Base-by-base conservation (phyloP, 2,797 vertebrate species). In the Capromys pilorides region DNA sequence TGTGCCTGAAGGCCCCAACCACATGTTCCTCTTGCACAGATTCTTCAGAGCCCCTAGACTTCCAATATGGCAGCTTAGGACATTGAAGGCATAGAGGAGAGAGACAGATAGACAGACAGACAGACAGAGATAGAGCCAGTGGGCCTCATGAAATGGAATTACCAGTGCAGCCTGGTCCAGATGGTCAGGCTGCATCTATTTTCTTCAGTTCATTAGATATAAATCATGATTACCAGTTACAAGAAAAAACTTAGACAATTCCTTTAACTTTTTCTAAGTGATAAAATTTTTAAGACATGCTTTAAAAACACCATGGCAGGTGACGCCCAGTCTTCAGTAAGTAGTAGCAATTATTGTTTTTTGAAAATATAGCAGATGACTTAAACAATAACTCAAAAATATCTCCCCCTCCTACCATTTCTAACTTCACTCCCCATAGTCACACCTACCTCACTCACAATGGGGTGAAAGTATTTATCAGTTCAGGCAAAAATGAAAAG, bases 1-100 rank as follows among this genome's bases (percentile, higher is more conserved):
- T 0, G 2, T 16, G 8, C 45, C 79, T 5, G 1, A 19, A 5
- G 45, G 4, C 4, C 31, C 67, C n/a, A 12, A 12, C 7, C 13
- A 16, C 10, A 1, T 1, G 16, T 22, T 28, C 5, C 5, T 85
- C 41, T 73, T 45, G 2, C 54, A 45, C 4, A 4, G 51, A 24
- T 18, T 77, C 36, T 36, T 22, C 36, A 22, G 14, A 18, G 31
- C 51, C 49, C 7, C 11, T 33, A 12, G 67, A 59, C 14, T 89
- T 84, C 64, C 66, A 4, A 14, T 4, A 0, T 8, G 12, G 49
- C 5, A 26, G 86, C 19, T 51, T 71, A 84, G n/a, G 45, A 6
- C 13, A 36, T 61, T 7, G 14, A 54, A 66, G n/a, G 9, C 7
- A 16, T 2, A 0, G 10, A 16, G 28, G 18, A 31, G 4, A 81